phyloP scores from a whole-genome alignment of 1,140 invertebrate genomes.

The Cylas formicarius region DNA sequence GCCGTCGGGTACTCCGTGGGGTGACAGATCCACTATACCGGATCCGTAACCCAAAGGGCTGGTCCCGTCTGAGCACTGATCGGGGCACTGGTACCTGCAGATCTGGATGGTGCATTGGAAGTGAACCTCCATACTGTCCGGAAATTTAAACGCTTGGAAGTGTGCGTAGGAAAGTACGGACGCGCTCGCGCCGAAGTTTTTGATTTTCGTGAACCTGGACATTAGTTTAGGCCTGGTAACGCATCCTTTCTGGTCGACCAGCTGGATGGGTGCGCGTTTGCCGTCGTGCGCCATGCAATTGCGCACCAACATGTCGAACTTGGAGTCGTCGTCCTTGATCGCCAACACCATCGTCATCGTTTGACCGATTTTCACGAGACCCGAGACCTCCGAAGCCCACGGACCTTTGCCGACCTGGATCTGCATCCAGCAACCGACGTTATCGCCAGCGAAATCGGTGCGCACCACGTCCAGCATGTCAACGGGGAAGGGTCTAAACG shows the following conservation, averaged over 20 bases:
- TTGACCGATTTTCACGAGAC: slow-evolving; percentile 89
- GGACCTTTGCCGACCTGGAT: slow-evolving; percentile 92
- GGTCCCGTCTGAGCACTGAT: slow-evolving; percentile 66
- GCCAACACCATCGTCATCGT: slow-evolving; percentile 96
- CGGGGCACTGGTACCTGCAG: slow-evolving; percentile 85
- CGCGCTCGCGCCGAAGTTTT: slow-evolving; percentile 88
- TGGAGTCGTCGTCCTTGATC: slow-evolving; percentile 92
- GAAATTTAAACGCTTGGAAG: slow-evolving; percentile 94
- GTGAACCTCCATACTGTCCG: slow-evolving; percentile 93
- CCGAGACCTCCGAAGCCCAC: slow-evolving; percentile 91
- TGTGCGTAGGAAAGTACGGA: slow-evolving; percentile 87
- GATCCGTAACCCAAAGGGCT: slow-evolving; percentile 28
- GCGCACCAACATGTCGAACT: slow-evolving; percentile 91
- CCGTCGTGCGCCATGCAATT: slow-evolving; percentile 94
- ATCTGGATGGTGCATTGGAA: slow-evolving; percentile 95
- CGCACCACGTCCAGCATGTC: slow-evolving; percentile 91
- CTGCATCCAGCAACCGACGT: slow-evolving; percentile 93
- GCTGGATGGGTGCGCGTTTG: slow-evolving; percentile 87
- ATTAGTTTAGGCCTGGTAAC: slow-evolving; percentile 87
- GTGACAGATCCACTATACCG: slow-evolving; percentile 46
- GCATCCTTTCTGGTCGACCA: slow-evolving; percentile 89
- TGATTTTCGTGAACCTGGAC: slow-evolving; percentile 89
- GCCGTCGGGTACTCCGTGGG: slow-evolving; percentile 52
- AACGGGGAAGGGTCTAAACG: slow-evolving; percentile 89
- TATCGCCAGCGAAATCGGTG: slow-evolving; percentile 90